Base-by-base conservation (phyloP, 1,140 invertebrate species). In the Dendrolimus punctatus region DNA sequence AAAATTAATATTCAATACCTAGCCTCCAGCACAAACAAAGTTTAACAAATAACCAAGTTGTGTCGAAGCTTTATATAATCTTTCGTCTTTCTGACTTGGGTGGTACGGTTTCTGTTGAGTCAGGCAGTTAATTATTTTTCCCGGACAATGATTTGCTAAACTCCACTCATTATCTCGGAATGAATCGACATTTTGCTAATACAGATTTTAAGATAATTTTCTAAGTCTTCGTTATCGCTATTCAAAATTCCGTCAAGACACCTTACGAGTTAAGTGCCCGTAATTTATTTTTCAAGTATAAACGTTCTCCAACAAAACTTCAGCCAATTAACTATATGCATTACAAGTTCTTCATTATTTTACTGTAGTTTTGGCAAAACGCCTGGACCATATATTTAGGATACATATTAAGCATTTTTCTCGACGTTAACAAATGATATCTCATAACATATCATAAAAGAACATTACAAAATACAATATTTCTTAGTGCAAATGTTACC, bases 101-200 rank as follows among this genome's bases (percentile, higher is more conserved):
- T 68, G 53, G 63, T 69, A 67, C 53, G 56, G 66, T 69, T 80
- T 80, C 52, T 75, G 73, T 72, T 59, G 70, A 79, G 76, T 81
- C 78, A 84, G 74, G 50, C 66, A 64, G 76, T 75, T 81, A 82
- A 84, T 84, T 84, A 78, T 79, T 80, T 75, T 69, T 66, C 57
- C 63, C 68, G 67, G 74, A 77, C 70, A 74, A 73, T 80, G 76
- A 84, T 65, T 79, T 73, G 76, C 70, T 54, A 66, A 76, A 76
- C 60, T 68, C 57, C 58, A 61, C 56, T 65, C 57, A 74, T 74
- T 75, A 72, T 74, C 63, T 68, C 60, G 45, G 62, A 72, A 66
- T 75, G 69, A 72, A 58, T 70, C 51, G 58, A 56, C 63, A 66
- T 58, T 64, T 65, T 57, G 39, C 46, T 55, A 62, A 57, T 59